Evolutionary conservation across 2,113 vertebrate genomes (phyloP), one percentile per base, ranked within the genome.

Genomic region (Melospiza georgiana): DNA sequence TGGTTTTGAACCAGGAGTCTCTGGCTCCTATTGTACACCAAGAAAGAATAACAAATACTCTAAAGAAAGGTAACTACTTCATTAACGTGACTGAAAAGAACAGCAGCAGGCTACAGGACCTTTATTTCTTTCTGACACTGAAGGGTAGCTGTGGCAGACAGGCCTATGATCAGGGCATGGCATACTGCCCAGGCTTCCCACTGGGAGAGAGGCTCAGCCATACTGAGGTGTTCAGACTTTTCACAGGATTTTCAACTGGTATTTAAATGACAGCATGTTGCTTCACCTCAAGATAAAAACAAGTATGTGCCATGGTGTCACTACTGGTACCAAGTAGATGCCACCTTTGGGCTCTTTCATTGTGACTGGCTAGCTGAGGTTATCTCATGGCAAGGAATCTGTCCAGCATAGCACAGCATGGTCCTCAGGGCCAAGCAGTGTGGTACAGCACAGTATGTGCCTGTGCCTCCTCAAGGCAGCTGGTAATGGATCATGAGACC

Each of bases 151-250:
- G 44, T 2, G 2, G 27, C n/a, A 79, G 48, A 33, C 15, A 41
- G 33, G 39, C 39, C 57, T 51, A 18, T 1, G 1, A 57, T 35
- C 43, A 43, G 48, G 57, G 24, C 49, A 55, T 1, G 1, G 57
- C 52, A 61, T 1, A 2, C 15, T 67, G 51, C 27, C 18, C 48
- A 75, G 9, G 15, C 14, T 30, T 62, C 76, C 39, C 4, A 1
- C 0, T 1, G 1, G 46, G 13, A 43, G 5, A 4, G 1, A 84
- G 33, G 55, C 39, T 89, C 74, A 72, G n/a, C 11, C 2, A 2
- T 11, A 67, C 0, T 9, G 13, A 24, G 15, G 7, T 44, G 25
- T 51, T 72, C 8, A n/a, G 19, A 62, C 8, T 51, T 89, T 58
- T 62, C 54, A 35, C 0, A 58, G 22, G 33, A 57, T 81, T 92